Evolutionary conservation across 2,888 invertebrate species (phyloP), one percentile per base, ranked within the genome.

Genomic region (Podotricha telesiphe): DNA sequence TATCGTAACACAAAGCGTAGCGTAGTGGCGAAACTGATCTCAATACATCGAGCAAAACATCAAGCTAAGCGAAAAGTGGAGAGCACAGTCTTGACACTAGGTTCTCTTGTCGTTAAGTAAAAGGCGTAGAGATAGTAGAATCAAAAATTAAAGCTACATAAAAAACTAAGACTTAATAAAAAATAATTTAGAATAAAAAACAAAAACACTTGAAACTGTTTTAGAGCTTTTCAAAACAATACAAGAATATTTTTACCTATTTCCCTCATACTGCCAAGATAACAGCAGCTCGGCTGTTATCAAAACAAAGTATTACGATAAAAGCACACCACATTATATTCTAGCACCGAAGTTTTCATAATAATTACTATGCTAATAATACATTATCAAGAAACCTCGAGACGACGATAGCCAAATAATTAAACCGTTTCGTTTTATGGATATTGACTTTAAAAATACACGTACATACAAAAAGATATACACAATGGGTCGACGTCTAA

Each of bases 371-470:
- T 56, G n/a, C n/a, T n/a, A 65, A 50, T 58, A 58, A 65, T 65
- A 65, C 58, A 65, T 58, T 58, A 65, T 65, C 58, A 56, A 65
- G 34, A 65, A 47, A 28, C 15, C 59, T 59, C 45, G 20, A 22
- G 34, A 22, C n/a, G 42, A n/a, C 42, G 42, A 22, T 59, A 45
- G 17, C 45, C 10, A 22, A 59, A 45, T 42, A n/a, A 7, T 28
- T n/a, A n/a, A n/a, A 55, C 34, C 10, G 55, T 55, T 55, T 11
- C 17, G 11, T 34, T 55, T 55, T 42, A 42, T 42, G 37, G 20
- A 58, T 20, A 42, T 22, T 45, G 22, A 4, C 2, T 20, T n/a
- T 22, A 40, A 22, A 15, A 22, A 20, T 20, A 20, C 34, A 37
- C 37, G 13, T 55, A 17, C n/a, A 37, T 37, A 37, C 37, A 37